Evolutionary conservation across 2,113 vertebrate genomes (phyloP).

Genomic region (Corythornis vintsioides): DNA sequence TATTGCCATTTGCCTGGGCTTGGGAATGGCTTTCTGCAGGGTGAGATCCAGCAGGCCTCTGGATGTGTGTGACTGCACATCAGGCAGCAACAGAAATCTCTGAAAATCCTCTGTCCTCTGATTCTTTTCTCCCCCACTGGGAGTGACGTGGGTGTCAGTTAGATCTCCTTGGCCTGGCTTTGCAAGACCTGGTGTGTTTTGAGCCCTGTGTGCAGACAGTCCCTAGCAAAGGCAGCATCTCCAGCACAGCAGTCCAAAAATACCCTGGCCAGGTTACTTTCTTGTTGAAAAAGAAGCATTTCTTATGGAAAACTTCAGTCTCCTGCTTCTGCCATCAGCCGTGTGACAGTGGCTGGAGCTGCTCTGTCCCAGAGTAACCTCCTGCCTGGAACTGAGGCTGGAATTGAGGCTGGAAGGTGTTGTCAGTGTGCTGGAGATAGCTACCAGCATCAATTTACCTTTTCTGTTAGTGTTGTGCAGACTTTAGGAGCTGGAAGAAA

Average conservation of each 20-base stretch:
- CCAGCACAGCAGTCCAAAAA: neutral
- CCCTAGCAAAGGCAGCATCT: neutral
- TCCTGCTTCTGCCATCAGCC: neutral
- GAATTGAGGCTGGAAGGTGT: rapidly evolving
- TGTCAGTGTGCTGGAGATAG: neutral
- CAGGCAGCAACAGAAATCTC: neutral
- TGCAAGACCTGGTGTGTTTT: neutral
- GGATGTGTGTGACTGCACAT: neutral
- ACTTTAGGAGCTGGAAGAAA: neutral
- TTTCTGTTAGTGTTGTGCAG: neutral
- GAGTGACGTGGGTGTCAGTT: neutral
- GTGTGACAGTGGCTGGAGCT: neutral
- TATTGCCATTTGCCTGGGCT: neutral
- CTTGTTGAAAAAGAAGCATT: neutral
- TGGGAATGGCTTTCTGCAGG: neutral
- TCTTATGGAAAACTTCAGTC: neutral
- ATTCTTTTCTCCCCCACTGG: too few species aligned
- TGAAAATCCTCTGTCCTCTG: neutral
- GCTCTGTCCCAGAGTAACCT: rapidly evolving
- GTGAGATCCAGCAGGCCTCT: neutral
- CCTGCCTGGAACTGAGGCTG: neutral
- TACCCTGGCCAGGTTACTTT: neutral
- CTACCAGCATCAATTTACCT: neutral
- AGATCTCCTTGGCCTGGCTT: too few species aligned
- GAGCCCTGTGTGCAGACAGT: neutral